These are phyloP conservation scores for Galeruca laticollis DNA, from an alignment of 2,888 invertebrate species.

Conservation along the genomic window DNA sequence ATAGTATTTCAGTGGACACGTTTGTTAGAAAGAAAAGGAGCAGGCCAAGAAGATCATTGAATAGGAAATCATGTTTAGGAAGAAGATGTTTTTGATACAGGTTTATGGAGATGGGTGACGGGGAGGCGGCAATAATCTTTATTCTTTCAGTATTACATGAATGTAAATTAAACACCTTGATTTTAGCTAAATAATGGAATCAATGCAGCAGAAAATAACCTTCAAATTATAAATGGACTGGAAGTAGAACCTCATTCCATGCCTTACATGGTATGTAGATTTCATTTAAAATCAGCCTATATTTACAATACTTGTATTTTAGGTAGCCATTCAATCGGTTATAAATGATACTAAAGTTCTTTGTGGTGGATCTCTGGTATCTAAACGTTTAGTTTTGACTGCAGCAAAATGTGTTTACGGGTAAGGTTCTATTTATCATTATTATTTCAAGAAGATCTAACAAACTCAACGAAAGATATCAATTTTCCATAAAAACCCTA, in stretches of 20 bases:
- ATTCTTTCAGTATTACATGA: too few species aligned
- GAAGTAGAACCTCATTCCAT: constrained; percentile 52
- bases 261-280: constrained; percentile 52
- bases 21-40: too few species aligned
- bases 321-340: constrained; percentile 40
- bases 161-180: too few species aligned
- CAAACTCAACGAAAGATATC: too few species aligned
- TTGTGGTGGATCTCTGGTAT: constrained; percentile 46
- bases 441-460: not conserved
- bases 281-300: not conserved
- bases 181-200: not conserved
- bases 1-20: too few species aligned
- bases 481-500: too few species aligned
- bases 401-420: constrained; percentile 45
- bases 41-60: too few species aligned
- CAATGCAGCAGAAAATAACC: not conserved
- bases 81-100: too few species aligned
- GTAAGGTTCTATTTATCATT: constrained; percentile 30
- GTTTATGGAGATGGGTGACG: too few species aligned
- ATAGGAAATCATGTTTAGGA: too few species aligned
- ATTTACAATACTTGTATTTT: not conserved
- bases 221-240: constrained; percentile 42
- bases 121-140: too few species aligned
- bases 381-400: constrained; percentile 40
- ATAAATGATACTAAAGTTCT: constrained; percentile 36